These are phyloP conservation scores for Theocolax elegans DNA, from an alignment of 1,140 invertebrate species.

Conservation along the genomic window DNA sequence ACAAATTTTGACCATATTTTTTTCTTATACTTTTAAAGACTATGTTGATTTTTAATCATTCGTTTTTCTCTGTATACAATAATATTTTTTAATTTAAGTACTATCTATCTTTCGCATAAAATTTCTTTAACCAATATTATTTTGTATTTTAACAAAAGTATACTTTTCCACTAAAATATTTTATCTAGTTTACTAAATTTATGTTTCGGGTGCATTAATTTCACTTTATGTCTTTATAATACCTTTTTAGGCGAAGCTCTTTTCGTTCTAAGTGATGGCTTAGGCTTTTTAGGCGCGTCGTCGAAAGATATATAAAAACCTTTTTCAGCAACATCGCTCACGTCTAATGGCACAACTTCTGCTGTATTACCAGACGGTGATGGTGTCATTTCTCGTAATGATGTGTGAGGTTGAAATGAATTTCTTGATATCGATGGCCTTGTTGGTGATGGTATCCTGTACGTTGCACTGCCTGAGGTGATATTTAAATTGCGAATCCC, in stretches of 20 bases:
- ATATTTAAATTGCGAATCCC: constrained; percentile 82
- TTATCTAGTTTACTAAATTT: too few species aligned
- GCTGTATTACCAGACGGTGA: constrained; percentile 56
- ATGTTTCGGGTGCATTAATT: too few species aligned
- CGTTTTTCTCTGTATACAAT: too few species aligned
- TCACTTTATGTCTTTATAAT: constrained; percentile 35
- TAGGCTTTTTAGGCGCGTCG: constrained; percentile 86
- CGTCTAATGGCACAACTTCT: constrained; percentile 62
- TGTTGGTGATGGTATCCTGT: constrained; percentile 85
- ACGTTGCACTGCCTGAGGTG: constrained; percentile 86
- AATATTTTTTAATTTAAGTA: too few species aligned
- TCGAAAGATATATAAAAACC: constrained; percentile 97
- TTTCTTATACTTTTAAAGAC: too few species aligned
- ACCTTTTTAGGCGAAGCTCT: constrained; percentile 83
- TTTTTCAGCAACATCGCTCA: constrained; percentile 75
- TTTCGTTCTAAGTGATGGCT: constrained; percentile 84
- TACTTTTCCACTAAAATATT: too few species aligned
- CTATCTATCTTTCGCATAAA: too few species aligned
- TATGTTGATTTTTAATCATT: too few species aligned
- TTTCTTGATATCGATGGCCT: constrained; percentile 77
- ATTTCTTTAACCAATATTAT: too few species aligned
- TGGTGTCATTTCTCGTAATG: constrained; percentile 62
- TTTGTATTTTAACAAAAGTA: too few species aligned
- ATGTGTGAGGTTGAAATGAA: constrained; percentile 75
- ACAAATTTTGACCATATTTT: too few species aligned